Evolutionary conservation across 92 coral and sea anemone genomes (phyloP).

Genomic region (Parazoanthus swiftii): DNA sequence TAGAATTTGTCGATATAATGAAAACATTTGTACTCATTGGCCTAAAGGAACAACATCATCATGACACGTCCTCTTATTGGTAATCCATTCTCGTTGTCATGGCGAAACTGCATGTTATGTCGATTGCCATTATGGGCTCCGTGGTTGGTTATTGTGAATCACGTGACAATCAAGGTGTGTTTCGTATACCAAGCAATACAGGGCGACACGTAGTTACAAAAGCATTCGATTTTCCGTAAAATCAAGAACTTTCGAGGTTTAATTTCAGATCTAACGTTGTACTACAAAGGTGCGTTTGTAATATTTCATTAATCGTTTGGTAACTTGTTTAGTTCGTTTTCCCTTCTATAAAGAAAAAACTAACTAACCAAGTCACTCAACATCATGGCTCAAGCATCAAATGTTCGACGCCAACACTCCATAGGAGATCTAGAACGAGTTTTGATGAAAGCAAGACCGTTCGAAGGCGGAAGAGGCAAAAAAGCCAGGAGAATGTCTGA

Average conservation of each 20-base stretch:
- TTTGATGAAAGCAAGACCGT: too few species aligned
- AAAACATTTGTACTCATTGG: background rate
- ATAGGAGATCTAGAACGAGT: too few species aligned
- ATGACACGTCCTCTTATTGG: background rate
- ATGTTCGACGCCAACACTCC: constrained; percentile 19
- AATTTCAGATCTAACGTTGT: background rate
- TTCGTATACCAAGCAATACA: background rate
- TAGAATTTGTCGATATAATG: too few species aligned
- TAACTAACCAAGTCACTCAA: constrained; percentile 16
- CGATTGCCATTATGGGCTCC: background rate
- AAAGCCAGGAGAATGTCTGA: too few species aligned
- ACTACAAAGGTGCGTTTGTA: background rate
- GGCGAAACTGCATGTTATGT: background rate
- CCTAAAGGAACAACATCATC: background rate
- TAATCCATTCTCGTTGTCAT: background rate
- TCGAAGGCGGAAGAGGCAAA: too few species aligned
- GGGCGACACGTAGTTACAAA: constrained; percentile 28
- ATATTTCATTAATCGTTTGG: background rate
- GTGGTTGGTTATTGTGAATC: constrained; percentile 1
- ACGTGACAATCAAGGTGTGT: constrained; percentile 22
- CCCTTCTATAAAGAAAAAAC: background rate
- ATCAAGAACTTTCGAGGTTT: background rate
- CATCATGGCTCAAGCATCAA: constrained; percentile 20
- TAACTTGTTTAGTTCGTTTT: too few species aligned
- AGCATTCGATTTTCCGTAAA: background rate